These are phyloP conservation scores for Bugula neritina DNA, from an alignment of 2,888 invertebrate genomes.

Conservation along the genomic window DNA sequence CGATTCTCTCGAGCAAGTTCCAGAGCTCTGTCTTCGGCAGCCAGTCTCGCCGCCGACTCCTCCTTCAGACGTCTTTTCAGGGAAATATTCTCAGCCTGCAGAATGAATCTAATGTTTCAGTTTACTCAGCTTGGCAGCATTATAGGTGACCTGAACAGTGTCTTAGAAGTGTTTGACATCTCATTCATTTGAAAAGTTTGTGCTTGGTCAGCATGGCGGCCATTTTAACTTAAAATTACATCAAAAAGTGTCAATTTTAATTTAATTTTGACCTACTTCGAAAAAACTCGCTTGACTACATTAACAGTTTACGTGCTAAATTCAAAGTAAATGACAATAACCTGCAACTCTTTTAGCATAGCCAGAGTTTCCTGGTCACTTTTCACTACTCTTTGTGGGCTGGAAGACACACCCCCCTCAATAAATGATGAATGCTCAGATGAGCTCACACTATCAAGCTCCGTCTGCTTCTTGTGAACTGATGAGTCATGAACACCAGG, in stretches of 20 bases:
- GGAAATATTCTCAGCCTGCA: slow-evolving; percentile 13
- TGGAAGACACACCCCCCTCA: not conserved
- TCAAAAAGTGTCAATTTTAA: too few relatives aligned
- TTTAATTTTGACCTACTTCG: too few relatives aligned
- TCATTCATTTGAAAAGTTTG: too few relatives aligned
- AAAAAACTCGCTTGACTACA: too few relatives aligned
- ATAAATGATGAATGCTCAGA: not conserved
- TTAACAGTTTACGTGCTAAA: too few relatives aligned
- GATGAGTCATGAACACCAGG: not conserved
- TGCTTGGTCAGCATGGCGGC: too few relatives aligned
- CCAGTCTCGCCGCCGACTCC: slow-evolving; percentile 13
- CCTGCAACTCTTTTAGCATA: slow-evolving; percentile 16
- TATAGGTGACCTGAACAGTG: too few relatives aligned
- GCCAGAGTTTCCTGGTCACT: not conserved
- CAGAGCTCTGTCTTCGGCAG: slow-evolving; percentile 15
- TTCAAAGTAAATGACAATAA: too few relatives aligned
- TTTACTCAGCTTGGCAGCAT: too few relatives aligned
- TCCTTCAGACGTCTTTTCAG: slow-evolving; percentile 20
- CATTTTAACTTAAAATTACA: too few relatives aligned
- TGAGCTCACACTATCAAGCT: not conserved
- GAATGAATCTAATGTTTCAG: too few relatives aligned
- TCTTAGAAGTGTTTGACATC: too few relatives aligned
- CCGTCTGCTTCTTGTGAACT: not conserved
- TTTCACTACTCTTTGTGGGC: not conserved
- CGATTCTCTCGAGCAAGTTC: slow-evolving; percentile 23